Evolutionary conservation across 2,888 invertebrate genomes (phyloP), one percentile per base, ranked within the genome.

Genomic region (Parnassius apollo): DNA sequence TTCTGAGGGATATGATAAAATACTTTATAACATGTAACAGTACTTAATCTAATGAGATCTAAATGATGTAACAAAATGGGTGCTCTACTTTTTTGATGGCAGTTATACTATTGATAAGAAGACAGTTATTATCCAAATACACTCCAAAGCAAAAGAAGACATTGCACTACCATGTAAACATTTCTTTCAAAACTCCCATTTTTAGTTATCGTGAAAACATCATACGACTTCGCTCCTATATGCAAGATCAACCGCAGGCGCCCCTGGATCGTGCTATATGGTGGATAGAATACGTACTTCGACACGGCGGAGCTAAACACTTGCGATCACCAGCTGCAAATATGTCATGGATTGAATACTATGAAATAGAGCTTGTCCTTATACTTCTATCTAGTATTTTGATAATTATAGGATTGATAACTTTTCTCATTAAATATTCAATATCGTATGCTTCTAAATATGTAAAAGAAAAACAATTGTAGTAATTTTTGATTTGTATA

Each of bases 211-310:
- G 71, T 0, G 11, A 58, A 9, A 81, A 77, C 62, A 70, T 81
- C n/a, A 51, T 57, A 1, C 66, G 65, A 1, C 69, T 88, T 0
- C 71, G 78, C 1, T 62, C 64, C 0, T 52, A 87, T 2, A 75
- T 88, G 69, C 66, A 68, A 2, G 91, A 92, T 60, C 80, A 85
- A 62, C 87, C 88, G 0, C 76, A 81, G 67, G 61, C 68, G 0
- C 75, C 86, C 0, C 52, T 90, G 42, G 81, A 90, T 2, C 82
- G 84, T 11, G 87, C 87, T 0, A 73, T 92, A 2, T 91, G 91
- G 90, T 91, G 90, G 89, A 85, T 81, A 9, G 88, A 88, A 65
- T 79, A 87, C 66, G 81, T 85, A 2, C 64, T 87, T n/a, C 69
- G 85, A 9, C 81, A 85, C 62, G 74, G 77, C 44, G 83, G 83